phyloP scores from a whole-genome alignment of 2,113 vertebrate species.

The Rhinopomastus cyanomelas region DNA sequence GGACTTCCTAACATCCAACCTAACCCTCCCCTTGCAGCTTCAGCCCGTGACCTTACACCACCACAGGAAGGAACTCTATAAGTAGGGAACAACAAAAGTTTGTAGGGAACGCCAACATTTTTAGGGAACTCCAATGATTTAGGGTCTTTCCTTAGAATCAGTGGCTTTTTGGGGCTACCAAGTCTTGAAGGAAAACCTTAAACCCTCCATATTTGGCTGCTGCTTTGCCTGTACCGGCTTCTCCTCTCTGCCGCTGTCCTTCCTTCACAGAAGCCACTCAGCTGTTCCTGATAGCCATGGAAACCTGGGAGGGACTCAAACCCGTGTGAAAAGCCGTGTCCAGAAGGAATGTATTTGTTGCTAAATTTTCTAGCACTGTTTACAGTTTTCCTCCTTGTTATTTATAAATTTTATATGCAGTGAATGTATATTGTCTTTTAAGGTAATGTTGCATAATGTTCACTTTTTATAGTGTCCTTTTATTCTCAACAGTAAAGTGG shows the following conservation, averaged over 20 bases:
- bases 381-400: constrained; percentile 85
- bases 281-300: constrained; percentile 70
- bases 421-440: constrained; percentile 88
- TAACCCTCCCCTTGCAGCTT: no score
- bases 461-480: constrained; percentile 87
- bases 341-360: constrained; percentile 83
- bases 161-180: not conserved
- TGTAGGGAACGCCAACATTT: no score
- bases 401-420: constrained; percentile 88
- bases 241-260: not conserved
- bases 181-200: not conserved
- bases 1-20: no score
- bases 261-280: constrained; percentile 53
- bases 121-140: not conserved
- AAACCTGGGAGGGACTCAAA: constrained; percentile 65
- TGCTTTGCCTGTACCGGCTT: constrained; percentile 28
- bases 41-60: no score
- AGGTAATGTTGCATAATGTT: constrained; percentile 82
- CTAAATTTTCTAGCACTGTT: constrained; percentile 84
- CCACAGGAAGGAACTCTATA: no score
- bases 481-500: constrained; percentile 86
- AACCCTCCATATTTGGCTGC: not conserved
- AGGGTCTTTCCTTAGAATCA: not conserved
- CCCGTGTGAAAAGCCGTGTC: constrained; percentile 69
- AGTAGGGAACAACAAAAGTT: no score